Conservation (phyloP, 2,113 vertebrate species). For the Corydoras sp. region DNA sequence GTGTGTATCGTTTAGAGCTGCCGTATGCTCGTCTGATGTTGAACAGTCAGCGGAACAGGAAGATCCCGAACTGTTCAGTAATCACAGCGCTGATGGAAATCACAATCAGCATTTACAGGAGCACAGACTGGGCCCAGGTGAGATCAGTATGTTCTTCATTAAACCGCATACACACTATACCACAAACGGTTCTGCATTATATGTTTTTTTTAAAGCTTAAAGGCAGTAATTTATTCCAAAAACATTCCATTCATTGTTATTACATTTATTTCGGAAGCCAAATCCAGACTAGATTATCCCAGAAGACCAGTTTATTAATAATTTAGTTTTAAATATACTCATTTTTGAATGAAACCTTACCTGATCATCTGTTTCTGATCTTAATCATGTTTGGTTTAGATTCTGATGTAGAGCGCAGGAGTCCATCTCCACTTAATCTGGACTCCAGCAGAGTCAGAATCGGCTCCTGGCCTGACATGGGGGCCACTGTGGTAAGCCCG, state of each 20-base stretch:
- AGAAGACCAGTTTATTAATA: too few relatives aligned
- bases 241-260: too few relatives aligned
- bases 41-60: slow-evolving; percentile 56
- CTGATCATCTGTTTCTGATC: too few relatives aligned
- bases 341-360: too few relatives aligned
- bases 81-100: slow-evolving; percentile 43
- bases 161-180: too few relatives aligned
- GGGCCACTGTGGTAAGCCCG: slow-evolving; percentile 55
- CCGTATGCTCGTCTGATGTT: slow-evolving; percentile 44
- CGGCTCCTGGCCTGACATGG: slow-evolving; percentile 66
- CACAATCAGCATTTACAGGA: slow-evolving; percentile 33
- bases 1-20: slow-evolving; percentile 49
- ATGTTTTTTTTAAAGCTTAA: too few relatives aligned
- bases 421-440: slow-evolving; percentile 37
- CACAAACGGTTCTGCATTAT: too few relatives aligned
- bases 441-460: slow-evolving; percentile 44
- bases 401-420: slow-evolving; percentile 38
- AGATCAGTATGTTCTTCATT: not conserved
- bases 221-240: too few relatives aligned
- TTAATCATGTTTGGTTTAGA: slow-evolving; percentile 4
- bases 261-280: too few relatives aligned
- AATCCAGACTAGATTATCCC: too few relatives aligned
- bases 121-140: slow-evolving; percentile 40
- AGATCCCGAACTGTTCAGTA: slow-evolving; percentile 50
- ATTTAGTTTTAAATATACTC: too few relatives aligned